Evolutionary conservation across 2,888 invertebrate genomes (phyloP).

Genomic region (Melanargia galathea): DNA sequence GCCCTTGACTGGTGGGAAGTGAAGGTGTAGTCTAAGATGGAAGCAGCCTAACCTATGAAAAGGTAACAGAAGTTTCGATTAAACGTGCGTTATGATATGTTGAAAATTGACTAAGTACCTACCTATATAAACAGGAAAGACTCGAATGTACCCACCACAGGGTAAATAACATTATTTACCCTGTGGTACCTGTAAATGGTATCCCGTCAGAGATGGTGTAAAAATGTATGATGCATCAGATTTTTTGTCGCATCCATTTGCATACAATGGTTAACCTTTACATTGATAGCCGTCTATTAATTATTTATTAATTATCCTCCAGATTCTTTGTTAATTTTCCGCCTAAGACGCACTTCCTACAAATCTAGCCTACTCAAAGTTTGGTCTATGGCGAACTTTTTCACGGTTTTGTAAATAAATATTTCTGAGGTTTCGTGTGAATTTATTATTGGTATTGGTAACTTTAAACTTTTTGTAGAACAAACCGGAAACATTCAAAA

Average conservation of each 20-base stretch:
- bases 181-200: neutral
- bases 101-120: too few species aligned
- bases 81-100: too few species aligned
- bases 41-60: too few species aligned
- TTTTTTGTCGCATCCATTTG: slow-evolving; percentile 10
- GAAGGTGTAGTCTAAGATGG: too few species aligned
- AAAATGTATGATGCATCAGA: neutral
- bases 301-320: slow-evolving; percentile 11
- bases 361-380: too few species aligned
- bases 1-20: neutral
- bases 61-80: too few species aligned
- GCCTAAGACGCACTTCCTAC: neutral
- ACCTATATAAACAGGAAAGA: too few species aligned
- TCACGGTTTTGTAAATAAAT: neutral
- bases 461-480: slow-evolving; percentile 13
- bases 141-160: too few species aligned
- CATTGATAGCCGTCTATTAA: slow-evolving; percentile 8
- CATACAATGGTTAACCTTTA: slow-evolving; percentile 21
- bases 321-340: slow-evolving; percentile 14
- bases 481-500: slow-evolving; percentile 10
- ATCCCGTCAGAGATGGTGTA: neutral
- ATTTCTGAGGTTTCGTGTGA: neutral
- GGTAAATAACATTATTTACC: neutral
- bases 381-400: neutral
- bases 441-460: slow-evolving; percentile 1